Evolutionary conservation across 2,888 invertebrate genomes (phyloP), one percentile per base, ranked within the genome.

Genomic region (Octodonta nipae): DNA sequence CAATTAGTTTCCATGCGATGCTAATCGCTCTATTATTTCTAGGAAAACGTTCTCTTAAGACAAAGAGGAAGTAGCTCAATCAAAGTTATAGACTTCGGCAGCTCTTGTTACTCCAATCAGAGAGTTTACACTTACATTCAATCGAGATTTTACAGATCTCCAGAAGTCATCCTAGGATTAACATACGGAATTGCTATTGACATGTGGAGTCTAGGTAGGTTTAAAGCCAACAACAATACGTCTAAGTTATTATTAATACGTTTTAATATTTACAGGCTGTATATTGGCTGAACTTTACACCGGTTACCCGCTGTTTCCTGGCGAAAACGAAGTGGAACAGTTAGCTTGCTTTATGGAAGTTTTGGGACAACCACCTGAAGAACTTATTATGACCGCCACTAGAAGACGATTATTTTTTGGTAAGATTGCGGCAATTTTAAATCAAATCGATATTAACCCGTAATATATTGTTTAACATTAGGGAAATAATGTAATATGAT

Each of bases 81-180:
- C 58, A 93, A 93, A 68, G 92, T 95, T 56, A 93, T 93, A 60
- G 93, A 95, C 68, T 93, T 95, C 64, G 93, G 93, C 50, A 92
- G 91, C 61, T 92, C 92, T 33, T 93, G 93, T 63, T 93, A 89
- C 65, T 82, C 87, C 47, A 85, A 91, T 64, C 87, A 92, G 54
- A 73, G 91, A 52, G 86, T 93, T 36, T 95, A 93, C 69, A 92
- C 92, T 6, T 95, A 95, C 66, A 93, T 95, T 50, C 91, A 91
- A 66, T 88, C 88, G 29, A 70, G 91, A 54, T 91, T 91, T 68
- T 91, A 91, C 67, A 73, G 91, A 46, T 88, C 89, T 49, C 91
- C 91, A 1, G 91, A 91, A 67, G 88, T 93, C 41, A 92, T 93
- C 48, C 71, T 93, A 31, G 93, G 93, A 10, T 70, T 92, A 51